These are phyloP conservation scores for Drosophila tani DNA, from an alignment of 1,140 invertebrate genomes.

Conservation along the genomic window DNA sequence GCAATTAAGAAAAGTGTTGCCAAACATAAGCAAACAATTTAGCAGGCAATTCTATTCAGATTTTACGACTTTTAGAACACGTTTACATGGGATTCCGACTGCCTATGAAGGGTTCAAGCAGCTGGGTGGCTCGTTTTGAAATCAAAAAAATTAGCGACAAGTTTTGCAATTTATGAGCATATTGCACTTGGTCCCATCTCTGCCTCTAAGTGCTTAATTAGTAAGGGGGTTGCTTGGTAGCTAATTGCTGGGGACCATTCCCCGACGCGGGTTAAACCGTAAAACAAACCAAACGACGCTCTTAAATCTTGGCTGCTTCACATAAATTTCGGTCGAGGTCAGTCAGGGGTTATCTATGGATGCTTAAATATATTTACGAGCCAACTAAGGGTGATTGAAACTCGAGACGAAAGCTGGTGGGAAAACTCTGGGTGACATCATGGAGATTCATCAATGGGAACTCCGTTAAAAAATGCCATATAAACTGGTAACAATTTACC, in stretches of 20 bases:
- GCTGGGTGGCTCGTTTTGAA: conserved; percentile 11
- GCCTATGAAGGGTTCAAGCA: conserved; percentile 13
- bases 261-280: conserved; percentile 3
- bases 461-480: not conserved
- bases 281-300: conserved; percentile 21
- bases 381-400: conserved; percentile 37
- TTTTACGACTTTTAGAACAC: conserved; percentile 40
- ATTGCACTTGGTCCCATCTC: conserved; percentile 29
- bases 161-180: conserved; percentile 29
- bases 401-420: conserved; percentile 17
- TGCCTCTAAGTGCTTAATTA: conserved; percentile 27
- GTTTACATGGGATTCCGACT: conserved; percentile 12
- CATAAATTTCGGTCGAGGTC: conserved; percentile 46
- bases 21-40: conserved; percentile 47
- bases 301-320: conserved; percentile 36
- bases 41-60: conserved; percentile 29
- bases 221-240: conserved; percentile 10
- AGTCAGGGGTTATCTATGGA: conserved; percentile 17
- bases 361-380: conserved; percentile 25
- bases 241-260: conserved; percentile 10
- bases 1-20: conserved; percentile 55
- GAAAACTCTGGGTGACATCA: conserved; percentile 49
- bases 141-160: conserved; percentile 26
- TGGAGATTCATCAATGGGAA: not conserved
- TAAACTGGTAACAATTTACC: not conserved